Evolutionary conservation across 2,113 vertebrate species (phyloP).

Genomic region (Stigmatopora argus): DNA sequence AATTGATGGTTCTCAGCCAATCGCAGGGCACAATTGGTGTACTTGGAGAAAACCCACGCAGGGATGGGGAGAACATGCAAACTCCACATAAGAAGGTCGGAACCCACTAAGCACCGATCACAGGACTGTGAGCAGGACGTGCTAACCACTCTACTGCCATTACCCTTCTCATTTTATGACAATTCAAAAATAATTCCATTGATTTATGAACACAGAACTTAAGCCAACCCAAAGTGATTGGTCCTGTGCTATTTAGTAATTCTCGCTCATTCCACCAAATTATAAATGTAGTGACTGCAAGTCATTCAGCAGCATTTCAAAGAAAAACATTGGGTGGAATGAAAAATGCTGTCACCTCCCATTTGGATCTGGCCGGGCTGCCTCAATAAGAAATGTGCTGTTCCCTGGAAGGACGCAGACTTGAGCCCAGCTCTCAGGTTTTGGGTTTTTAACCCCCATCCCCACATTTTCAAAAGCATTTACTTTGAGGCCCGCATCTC

Average conservation of each 20-base stretch:
- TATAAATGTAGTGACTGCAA: constrained; percentile 70
- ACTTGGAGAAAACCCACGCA: too few relatives aligned
- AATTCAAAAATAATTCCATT: constrained; percentile 44
- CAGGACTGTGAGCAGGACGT: not conserved
- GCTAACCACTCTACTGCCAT: too few relatives aligned
- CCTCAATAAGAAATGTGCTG: constrained; percentile 72
- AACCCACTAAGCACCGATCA: too few relatives aligned
- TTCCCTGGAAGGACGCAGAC: constrained; percentile 60
- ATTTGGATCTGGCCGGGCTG: constrained; percentile 62
- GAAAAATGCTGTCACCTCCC: constrained; percentile 75
- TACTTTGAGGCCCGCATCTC: constrained; percentile 68
- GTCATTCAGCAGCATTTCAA: constrained; percentile 71
- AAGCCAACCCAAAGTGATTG: constrained; percentile 41
- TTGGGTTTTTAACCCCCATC: constrained; percentile 67
- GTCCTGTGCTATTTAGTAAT: constrained; percentile 49
- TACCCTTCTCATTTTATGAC: constrained; percentile 28
- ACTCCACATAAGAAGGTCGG: too few relatives aligned
- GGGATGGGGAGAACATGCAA: too few relatives aligned
- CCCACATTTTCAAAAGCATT: constrained; percentile 69
- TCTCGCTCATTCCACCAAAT: constrained; percentile 60
- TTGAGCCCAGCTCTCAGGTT: constrained; percentile 66
- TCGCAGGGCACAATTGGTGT: too few relatives aligned
- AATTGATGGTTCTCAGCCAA: too few relatives aligned
- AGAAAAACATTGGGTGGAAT: constrained; percentile 71
- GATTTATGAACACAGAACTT: constrained; percentile 41